A percentile compares a stretch with the other conserved stretches of the same genome.
These are phyloP conservation scores for Thaleichthys pacificus DNA, from an alignment of 2,797 vertebrate genomes.

Conservation along the genomic window DNA sequence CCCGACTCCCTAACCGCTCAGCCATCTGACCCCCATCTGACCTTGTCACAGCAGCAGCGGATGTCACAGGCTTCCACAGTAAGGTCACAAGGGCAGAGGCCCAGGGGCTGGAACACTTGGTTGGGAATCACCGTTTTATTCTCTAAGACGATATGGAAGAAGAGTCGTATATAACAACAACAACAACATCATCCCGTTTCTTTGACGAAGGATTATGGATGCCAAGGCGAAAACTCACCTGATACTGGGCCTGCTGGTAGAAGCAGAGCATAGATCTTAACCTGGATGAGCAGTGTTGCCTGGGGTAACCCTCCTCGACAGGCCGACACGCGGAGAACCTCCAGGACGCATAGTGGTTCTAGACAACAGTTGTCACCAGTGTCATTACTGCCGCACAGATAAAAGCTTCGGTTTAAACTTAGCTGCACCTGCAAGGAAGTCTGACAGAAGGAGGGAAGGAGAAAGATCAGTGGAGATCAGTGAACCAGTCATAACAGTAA, in stretches of 20 bases:
- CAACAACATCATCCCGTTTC: neutral
- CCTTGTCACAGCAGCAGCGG: conserved; percentile 92
- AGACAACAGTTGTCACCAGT: conserved; percentile 73
- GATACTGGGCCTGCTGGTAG: conserved; percentile 66
- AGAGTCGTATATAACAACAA: neutral
- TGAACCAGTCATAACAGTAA: neutral
- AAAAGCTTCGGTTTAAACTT: conserved; percentile 66
- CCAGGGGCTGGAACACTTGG: conserved; percentile 88
- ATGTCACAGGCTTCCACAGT: conserved; percentile 81
- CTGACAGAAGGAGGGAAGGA: conserved; percentile 39
- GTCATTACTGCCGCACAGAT: conserved; percentile 71
- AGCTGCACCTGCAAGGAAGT: conserved; percentile 68
- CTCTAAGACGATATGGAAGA: conserved; percentile 66
- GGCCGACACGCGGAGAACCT: conserved; percentile 82
- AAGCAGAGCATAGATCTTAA: conserved; percentile 78
- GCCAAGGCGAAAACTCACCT: conserved; percentile 66
- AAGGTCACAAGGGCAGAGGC: conserved; percentile 90
- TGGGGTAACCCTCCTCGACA: conserved; percentile 62
- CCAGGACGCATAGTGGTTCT: conserved; percentile 76
- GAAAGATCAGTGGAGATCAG: neutral
- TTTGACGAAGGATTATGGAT: neutral
- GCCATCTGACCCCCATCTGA: neutral
- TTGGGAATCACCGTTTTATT: conserved; percentile 83
- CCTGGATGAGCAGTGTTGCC: conserved; percentile 84
- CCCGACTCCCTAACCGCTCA: too few species aligned